Percentiles rank a stretch among this genome's conserved stretches.
These are phyloP conservation scores for Zonotrichia leucophrys DNA, from an alignment of 2,113 vertebrate genomes.

Conservation along the genomic window DNA sequence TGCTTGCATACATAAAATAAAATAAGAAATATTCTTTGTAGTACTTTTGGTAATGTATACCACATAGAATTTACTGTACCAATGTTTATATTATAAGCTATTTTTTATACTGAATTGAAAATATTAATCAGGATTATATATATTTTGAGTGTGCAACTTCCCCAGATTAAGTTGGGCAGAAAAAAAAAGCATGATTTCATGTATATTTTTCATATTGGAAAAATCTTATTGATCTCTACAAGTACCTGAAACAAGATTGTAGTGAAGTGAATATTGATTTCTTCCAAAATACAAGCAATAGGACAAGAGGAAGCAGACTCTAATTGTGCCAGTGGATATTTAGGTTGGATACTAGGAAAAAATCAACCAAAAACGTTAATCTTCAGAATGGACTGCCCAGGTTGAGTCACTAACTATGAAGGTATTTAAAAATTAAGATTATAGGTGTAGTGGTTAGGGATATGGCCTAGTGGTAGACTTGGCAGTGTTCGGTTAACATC, in stretches of 20 bases:
- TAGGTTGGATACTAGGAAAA: background rate
- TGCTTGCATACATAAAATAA: background rate
- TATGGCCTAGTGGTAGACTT: background rate
- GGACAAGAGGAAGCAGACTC: background rate
- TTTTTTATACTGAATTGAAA: background rate
- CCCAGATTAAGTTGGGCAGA: background rate
- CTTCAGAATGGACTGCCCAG: background rate
- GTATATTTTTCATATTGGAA: background rate
- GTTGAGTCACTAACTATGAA: accelerated
- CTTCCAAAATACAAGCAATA: background rate
- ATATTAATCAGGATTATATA: background rate
- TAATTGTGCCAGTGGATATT: background rate
- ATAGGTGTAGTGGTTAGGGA: background rate
- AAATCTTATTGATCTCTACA: accelerated
- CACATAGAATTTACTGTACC: background rate
- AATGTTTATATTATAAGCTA: background rate
- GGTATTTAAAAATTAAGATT: background rate
- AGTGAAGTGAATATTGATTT: background rate
- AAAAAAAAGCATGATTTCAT: background rate
- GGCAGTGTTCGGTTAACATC: background rate
- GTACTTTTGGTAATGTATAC: background rate
- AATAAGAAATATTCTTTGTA: background rate
- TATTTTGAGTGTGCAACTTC: background rate
- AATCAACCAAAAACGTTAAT: background rate
- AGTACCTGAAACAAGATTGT: background rate